phyloP scores from a whole-genome alignment of 1,140 invertebrate genomes.

The Manduca sexta region DNA sequence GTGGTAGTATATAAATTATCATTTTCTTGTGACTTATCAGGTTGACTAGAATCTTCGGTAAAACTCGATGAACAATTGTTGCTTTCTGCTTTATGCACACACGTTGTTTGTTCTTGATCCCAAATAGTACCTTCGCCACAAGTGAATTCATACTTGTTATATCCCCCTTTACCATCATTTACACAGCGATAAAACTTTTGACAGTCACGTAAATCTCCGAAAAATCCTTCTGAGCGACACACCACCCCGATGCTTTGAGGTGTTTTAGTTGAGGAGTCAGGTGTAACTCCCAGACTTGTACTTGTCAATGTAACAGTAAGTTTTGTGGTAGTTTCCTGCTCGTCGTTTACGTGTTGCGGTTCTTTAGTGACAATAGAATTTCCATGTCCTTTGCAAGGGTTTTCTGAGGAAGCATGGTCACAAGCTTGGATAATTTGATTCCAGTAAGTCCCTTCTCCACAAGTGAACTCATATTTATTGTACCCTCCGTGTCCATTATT shows the following conservation, averaged over 20 bases:
- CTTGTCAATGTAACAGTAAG: too few relatives aligned
- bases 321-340: neutral
- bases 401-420: constrained; percentile 71
- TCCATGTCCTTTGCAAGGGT: neutral
- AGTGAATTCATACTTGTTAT: constrained; percentile 74
- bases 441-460: constrained; percentile 77
- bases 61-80: too few relatives aligned
- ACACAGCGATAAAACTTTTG: constrained; percentile 84
- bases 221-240: constrained; percentile 23
- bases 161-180: constrained; percentile 75
- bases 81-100: constrained; percentile 43
- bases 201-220: constrained; percentile 77
- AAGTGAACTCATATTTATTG: constrained; percentile 76
- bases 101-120: constrained; percentile 73
- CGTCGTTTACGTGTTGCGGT: constrained; percentile 1
- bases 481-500: constrained; percentile 74
- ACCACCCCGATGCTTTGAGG: too few relatives aligned
- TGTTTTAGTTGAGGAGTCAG: too few relatives aligned
- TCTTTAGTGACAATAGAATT: neutral
- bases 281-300: too few relatives aligned
- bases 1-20: neutral
- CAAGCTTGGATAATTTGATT: constrained; percentile 74
- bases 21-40: neutral
- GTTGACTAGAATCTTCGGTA: neutral
- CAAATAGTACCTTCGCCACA: constrained; percentile 77